Base-by-base conservation (phyloP, 2,888 invertebrate genomes). In the Heliconius cydno region DNA sequence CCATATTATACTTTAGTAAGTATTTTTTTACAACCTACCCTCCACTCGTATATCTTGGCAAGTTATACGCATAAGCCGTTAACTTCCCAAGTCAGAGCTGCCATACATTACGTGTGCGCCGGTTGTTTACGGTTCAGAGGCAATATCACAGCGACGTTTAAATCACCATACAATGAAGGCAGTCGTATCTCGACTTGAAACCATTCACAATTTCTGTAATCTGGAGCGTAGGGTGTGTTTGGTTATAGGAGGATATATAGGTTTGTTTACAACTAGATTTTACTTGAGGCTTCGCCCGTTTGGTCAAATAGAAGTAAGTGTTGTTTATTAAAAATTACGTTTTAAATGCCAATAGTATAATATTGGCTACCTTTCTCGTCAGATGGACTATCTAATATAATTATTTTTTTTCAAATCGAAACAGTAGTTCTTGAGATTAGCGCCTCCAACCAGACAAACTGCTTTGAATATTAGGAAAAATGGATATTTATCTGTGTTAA, bases 21-120 rank as follows among this genome's bases (percentile, higher is more conserved):
- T 57, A 72, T 72, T 72, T 72, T 67, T 72, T 72, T 52, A 71
- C 46, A 46, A n/a, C 7, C 22, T 13, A 57, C 72, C 72, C 57
- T 72, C 57, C 30, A 22, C n/a, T 28, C 57, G 57, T 57, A 72
- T 76, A 76, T 76, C 76, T 68, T 67, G 72, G 65, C 34, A 78
- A 72, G 65, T 78, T 72, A 78, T 78, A 71, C 63, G 52, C 72
- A 79, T 79, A 77, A 52, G 72, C 79, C 79, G 76, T 79, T 77
- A 79, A 71, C 65, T 73, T 74, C 63, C 65, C 72, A 72, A 76
- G 77, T 79, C 80, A 73, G 77, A 74, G 68, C 73, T 60, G 41
- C 79, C 77, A 80, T 80, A 80, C 73, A 68, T 77, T 77, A 80
- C 63, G 74, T 74, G 60, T 25, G 52, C 57, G 38, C 41, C 41